Evolutionary conservation across 2,113 vertebrate genomes (phyloP), one percentile per base, ranked within the genome.

Genomic region (Typhlomys cinereus): DNA sequence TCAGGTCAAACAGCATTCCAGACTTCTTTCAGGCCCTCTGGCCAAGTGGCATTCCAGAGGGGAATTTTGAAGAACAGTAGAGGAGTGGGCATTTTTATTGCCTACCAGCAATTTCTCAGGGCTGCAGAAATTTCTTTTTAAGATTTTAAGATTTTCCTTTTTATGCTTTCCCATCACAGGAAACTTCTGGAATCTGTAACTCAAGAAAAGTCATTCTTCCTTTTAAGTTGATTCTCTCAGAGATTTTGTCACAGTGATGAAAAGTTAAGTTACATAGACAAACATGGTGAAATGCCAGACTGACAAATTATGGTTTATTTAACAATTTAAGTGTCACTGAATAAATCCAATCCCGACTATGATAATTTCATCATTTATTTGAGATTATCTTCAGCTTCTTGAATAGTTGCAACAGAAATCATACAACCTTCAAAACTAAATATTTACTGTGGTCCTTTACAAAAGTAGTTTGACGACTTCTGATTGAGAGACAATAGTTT

Each of bases 311-410:
- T 17, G 73, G 17, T 69, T 88, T 90, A 48, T 64, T 92, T 85
- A 25, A 1, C 48, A 88, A 67, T 67, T 25, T 48, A 70, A 86
- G 14, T n/a, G n/a, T 25, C 70, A 34, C 74, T 59, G 39, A 92
- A 52, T 70, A 88, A 54, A 88, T 25, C 39, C 15, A 52, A 36
- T 75, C 54, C 59, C 52, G 13, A 88, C 15, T 83, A 74, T 52
- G 48, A 85, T 85, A 69, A 93, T 2, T 75, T 92, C 61, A 92
- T 69, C 74, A 66, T 88, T 57, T 44, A 88, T 48, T 78, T 92
- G 50, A 59, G 29, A 48, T 1, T 73, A 18, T 86, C 64, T 89
- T 14, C 14, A 39, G 61, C 46, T 89, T 92, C 66, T 94, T 80
- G 70, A 88, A 52, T 69, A 89, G 31, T 59, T 86, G 20, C 29